Conservation (phyloP, 2,113 vertebrate genomes). For the Tupaia chinensis region DNA sequence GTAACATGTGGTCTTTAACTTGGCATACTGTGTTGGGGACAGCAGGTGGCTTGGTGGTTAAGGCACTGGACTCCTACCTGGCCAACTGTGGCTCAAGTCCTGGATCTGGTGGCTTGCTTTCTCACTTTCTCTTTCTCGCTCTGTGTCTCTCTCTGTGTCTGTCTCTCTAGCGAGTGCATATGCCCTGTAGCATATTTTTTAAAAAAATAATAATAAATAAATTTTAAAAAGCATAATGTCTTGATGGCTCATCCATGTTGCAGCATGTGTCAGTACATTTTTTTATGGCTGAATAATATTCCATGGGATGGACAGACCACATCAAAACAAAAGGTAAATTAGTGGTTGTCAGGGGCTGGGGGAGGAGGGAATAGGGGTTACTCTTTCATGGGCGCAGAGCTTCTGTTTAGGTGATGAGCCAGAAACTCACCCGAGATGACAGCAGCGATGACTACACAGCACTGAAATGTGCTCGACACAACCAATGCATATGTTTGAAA, state of each 20-base stretch:
- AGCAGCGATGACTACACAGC: rapidly evolving
- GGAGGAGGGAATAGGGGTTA: too few species aligned
- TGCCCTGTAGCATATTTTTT: too few species aligned
- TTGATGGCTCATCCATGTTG: not conserved
- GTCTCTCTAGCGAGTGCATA: too few species aligned
- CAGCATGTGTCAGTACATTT: not conserved
- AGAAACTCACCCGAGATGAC: too few species aligned
- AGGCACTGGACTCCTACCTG: too few species aligned
- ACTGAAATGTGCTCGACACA: not conserved
- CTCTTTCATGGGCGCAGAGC: not conserved
- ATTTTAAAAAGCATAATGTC: not conserved
- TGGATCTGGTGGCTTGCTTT: too few species aligned
- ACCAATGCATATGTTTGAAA: not conserved
- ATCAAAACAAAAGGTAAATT: not conserved
- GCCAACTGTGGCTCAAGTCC: too few species aligned
- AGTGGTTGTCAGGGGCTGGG: not conserved
- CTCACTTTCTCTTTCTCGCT: too few species aligned
- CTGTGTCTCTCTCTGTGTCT: too few species aligned
- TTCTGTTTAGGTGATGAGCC: not conserved
- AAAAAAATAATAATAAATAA: too few species aligned
- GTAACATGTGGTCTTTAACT: not conserved
- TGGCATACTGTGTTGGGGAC: not conserved
- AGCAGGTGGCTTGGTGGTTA: too few species aligned
- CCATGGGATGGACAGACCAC: not conserved
- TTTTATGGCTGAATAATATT: not conserved